phyloP scores from a whole-genome alignment of 2,113 vertebrate species.

The Notechis scutatus region DNA sequence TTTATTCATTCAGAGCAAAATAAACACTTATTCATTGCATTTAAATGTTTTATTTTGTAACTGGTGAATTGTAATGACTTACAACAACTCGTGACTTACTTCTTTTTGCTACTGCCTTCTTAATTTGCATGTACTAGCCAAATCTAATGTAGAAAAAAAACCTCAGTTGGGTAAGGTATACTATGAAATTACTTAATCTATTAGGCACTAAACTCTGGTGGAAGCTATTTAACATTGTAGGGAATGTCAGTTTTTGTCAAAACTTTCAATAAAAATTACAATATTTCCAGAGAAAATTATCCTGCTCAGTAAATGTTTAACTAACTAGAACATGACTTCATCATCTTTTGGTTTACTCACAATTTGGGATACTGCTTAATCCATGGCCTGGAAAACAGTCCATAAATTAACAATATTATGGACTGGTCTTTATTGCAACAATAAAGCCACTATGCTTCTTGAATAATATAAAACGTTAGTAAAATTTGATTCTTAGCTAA shows the following conservation, averaged over 20 bases:
- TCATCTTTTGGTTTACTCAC: not conserved
- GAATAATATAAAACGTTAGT: not conserved
- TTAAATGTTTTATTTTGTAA: not conserved
- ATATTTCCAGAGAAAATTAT: not conserved
- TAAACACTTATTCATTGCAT: not conserved
- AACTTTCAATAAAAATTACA: conserved; percentile 3
- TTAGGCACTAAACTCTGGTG: conserved; percentile 33
- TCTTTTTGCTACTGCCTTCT: conserved; percentile 34
- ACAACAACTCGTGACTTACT: conserved; percentile 10
- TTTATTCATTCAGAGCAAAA: conserved; percentile 1
- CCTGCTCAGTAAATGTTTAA: not conserved
- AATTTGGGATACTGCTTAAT: not conserved
- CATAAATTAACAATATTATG: not conserved
- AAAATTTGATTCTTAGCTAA: not conserved
- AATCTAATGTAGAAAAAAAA: conserved; percentile 23
- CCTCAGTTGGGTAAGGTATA: conserved; percentile 37
- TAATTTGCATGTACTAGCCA: conserved; percentile 36
- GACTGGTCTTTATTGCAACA: not conserved
- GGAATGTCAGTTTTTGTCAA: not conserved
- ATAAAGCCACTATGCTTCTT: not conserved
- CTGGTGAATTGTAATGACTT: not conserved
- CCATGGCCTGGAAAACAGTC: not conserved
- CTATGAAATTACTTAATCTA: conserved; percentile 36
- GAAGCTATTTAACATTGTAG: conserved; percentile 21
- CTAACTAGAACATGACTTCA: not conserved